Conservation (phyloP, 2,113 vertebrate genomes). For the Cichladusa arquata region DNA sequence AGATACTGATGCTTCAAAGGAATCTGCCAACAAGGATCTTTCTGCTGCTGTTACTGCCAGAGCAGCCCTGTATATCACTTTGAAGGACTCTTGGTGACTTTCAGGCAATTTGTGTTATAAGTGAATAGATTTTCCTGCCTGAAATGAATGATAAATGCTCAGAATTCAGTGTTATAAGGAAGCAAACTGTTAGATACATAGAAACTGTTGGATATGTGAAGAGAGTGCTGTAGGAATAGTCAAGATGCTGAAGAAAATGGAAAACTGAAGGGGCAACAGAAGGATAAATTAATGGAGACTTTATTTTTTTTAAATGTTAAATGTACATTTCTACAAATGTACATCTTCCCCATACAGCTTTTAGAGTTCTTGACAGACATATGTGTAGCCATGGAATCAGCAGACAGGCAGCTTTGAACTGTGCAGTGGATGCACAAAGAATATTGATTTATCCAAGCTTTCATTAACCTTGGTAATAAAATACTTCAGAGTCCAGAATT, state of each 20-base stretch:
- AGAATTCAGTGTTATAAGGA: background rate
- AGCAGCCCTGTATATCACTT: background rate
- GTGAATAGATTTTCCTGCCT: background rate
- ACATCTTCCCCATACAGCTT: background rate
- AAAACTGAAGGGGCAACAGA: background rate
- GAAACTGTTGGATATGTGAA: background rate
- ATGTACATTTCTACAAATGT: background rate
- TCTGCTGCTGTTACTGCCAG: background rate
- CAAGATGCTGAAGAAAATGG: background rate
- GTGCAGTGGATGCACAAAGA: background rate
- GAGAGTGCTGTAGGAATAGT: background rate
- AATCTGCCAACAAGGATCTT: background rate
- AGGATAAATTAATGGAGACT: background rate
- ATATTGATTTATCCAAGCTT: slow-evolving; percentile 23
- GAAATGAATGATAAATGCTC: background rate
- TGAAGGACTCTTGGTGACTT: background rate
- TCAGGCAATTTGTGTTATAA: background rate
- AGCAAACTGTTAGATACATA: background rate
- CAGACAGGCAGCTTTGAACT: slow-evolving; percentile 18
- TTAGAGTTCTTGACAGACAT: background rate
- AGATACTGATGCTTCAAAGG: background rate
- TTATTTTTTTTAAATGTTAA: background rate
- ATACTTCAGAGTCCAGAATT: background rate
- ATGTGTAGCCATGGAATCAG: background rate
- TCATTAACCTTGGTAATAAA: slow-evolving; percentile 2